Evolutionary conservation across 2,797 vertebrate genomes (phyloP), one percentile per base, ranked within the genome.

Genomic region (Acipenser oxyrinchus): DNA sequence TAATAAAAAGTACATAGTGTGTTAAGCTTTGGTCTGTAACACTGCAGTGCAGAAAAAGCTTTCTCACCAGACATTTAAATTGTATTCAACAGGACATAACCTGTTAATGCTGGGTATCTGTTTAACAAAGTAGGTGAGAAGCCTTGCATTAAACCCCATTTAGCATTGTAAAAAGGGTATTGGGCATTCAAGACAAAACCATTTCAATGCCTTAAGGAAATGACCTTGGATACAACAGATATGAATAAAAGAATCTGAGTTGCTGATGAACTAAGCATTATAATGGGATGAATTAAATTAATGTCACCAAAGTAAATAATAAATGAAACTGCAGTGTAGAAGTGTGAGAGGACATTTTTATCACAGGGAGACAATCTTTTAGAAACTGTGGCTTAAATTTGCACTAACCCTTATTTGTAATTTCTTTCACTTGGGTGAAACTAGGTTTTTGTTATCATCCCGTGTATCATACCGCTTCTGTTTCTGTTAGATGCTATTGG

Each of bases 191-290:
- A 63, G 15, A 64, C 37, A 49, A 67, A 61, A 53, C 49, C 66
- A 64, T 77, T 75, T 53, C 70, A 68, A 76, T 68, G 69, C 62
- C n/a, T 65, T 51, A n/a, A 72, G 52, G 70, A 69, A 66, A 68
- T 76, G 73, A 81, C 78, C 79, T 81, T 82, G 74, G 68, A 62
- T 72, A 59, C 51, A 72, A 66, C 48, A 64, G 65, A 69, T 67
- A 71, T 70, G 67, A 62, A 64, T 57, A 73, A 70, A 78, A 67
- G 68, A 74, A 69, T 18, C 2, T 18, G 18, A 18, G 18, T 18
- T 18, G 18, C 18, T 18, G 55, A 69, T 65, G 72, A 72, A 75
- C 73, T 65, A 69, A 71, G 55, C 69, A 63, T 63, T 70, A 67
- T 73, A 71, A 67, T 8, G 48, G 63, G 71, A 15, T 65, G n/a